These are phyloP conservation scores for Fistularia tabacaria DNA, from an alignment of 2,797 vertebrate species.

Conservation along the genomic window DNA sequence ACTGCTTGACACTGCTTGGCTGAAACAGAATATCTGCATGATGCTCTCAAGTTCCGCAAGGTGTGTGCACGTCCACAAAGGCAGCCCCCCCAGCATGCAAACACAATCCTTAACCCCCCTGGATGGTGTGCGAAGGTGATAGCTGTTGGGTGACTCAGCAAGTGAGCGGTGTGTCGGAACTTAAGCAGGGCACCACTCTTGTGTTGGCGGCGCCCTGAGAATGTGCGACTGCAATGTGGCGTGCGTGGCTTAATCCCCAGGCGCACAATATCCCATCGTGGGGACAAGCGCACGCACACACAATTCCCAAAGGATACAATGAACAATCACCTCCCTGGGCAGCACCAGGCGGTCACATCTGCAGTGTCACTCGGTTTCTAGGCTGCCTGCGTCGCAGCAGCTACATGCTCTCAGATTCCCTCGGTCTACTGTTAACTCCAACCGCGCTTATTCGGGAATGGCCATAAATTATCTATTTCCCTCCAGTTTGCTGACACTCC, in stretches of 20 bases:
- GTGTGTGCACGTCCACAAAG: slow-evolving; percentile 8
- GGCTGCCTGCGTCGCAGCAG: slow-evolving; percentile 3
- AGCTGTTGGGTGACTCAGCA: slow-evolving; percentile 56
- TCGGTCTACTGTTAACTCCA: slow-evolving; percentile 28
- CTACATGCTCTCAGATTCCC: slow-evolving; percentile 16
- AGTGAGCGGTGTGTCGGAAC: slow-evolving; percentile 37
- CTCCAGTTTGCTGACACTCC: slow-evolving; percentile 35
- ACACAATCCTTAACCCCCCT: background rate
- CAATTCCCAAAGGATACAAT: slow-evolving; percentile 8
- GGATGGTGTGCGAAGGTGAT: slow-evolving; percentile 13
- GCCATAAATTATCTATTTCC: slow-evolving; percentile 67
- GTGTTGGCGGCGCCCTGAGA: slow-evolving; percentile 7
- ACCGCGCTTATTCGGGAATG: slow-evolving; percentile 42
- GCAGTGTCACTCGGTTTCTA: slow-evolving; percentile 16
- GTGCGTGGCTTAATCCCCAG: slow-evolving; percentile 24
- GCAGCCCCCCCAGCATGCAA: slow-evolving; percentile 11
- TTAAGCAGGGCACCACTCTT: slow-evolving; percentile 22
- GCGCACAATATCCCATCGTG: background rate
- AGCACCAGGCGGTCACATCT: background rate
- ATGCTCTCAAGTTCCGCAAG: slow-evolving; percentile 22
- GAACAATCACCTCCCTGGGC: too few species aligned
- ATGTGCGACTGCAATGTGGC: slow-evolving; percentile 11
- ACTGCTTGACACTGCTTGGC: background rate
- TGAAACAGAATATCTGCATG: slow-evolving; percentile 28
- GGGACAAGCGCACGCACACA: slow-evolving; percentile 12